A percentile compares a stretch with the other conserved stretches of the same genome.
These are phyloP conservation scores for Malacosoma neustria DNA, from an alignment of 2,888 invertebrate genomes.

Conservation along the genomic window DNA sequence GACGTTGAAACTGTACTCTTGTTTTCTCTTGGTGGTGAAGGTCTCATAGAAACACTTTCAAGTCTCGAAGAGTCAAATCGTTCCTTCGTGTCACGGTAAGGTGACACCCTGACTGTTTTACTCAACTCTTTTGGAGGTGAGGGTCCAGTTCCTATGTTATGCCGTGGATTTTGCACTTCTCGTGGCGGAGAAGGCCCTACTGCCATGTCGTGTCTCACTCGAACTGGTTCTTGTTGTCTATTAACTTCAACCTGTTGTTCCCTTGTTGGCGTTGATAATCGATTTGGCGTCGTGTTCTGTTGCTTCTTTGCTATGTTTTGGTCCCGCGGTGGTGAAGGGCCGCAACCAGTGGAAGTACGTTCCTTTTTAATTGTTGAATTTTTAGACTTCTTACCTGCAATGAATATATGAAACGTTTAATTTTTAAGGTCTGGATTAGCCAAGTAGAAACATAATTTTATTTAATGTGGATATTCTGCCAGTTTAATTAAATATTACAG, in stretches of 20 bases:
- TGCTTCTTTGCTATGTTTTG: slow-evolving; percentile 20
- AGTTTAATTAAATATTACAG: no score
- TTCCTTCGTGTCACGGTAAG: slow-evolving; percentile 21
- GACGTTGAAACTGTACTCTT: slow-evolving; percentile 9
- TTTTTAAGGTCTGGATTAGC: background rate
- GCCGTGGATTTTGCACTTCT: slow-evolving; percentile 22
- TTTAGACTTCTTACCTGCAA: slow-evolving; percentile 16
- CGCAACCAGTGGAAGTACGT: slow-evolving; percentile 74
- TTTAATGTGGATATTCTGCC: no score
- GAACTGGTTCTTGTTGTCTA: slow-evolving; percentile 15
- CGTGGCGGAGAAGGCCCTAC: slow-evolving; percentile 60
- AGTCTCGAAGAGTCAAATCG: slow-evolving; percentile 20
- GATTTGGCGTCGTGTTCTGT: slow-evolving; percentile 16
- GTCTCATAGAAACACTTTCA: slow-evolving; percentile 51
- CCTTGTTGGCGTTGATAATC: slow-evolving; percentile 63
- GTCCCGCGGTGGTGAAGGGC: slow-evolving; percentile 76
- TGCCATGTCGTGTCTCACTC: slow-evolving; percentile 45
- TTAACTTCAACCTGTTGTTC: slow-evolving; percentile 29
- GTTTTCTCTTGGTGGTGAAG: slow-evolving; percentile 49
- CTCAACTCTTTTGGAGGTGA: slow-evolving; percentile 22
- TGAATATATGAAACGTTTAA: background rate
- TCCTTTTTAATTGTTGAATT: slow-evolving; percentile 42
- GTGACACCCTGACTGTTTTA: slow-evolving; percentile 24
- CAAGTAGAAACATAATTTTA: no score
- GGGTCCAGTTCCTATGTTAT: slow-evolving; percentile 16